These are phyloP conservation scores for Dinoponera quadriceps DNA, from an alignment of 1,140 invertebrate genomes.

Conservation along the genomic window DNA sequence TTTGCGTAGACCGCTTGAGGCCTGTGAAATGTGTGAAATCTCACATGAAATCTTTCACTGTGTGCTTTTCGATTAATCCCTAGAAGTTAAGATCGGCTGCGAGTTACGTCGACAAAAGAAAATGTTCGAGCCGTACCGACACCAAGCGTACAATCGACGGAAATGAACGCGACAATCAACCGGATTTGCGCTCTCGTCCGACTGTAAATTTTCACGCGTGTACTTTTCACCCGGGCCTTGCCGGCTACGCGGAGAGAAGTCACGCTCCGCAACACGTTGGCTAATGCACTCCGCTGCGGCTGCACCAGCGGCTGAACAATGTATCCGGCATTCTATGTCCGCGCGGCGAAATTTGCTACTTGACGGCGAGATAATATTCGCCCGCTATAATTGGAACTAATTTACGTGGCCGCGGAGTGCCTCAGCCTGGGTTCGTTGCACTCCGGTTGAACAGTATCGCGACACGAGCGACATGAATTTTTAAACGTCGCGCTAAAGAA, in stretches of 20 bases:
- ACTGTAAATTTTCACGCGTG: slow-evolving; percentile 17
- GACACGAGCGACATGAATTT: not conserved
- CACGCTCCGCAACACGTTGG: not conserved
- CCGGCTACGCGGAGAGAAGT: not conserved
- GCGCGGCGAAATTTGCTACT: not conserved
- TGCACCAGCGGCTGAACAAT: not conserved
- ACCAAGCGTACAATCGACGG: too few species aligned
- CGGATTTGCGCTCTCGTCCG: too few species aligned
- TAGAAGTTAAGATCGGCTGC: too few species aligned
- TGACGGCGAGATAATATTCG: not conserved
- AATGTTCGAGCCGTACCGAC: too few species aligned
- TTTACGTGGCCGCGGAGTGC: not conserved
- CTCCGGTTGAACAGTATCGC: not conserved
- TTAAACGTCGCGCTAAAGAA: too few species aligned
- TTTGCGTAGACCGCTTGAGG: too few species aligned
- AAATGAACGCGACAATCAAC: too few species aligned
- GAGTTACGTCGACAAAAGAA: too few species aligned
- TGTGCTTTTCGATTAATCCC: too few species aligned
- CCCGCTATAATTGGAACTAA: slow-evolving; percentile 18
- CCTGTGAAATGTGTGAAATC: too few species aligned
- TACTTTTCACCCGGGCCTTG: not conserved
- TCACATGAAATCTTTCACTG: too few species aligned
- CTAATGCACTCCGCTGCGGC: not conserved
- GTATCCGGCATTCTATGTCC: not conserved
- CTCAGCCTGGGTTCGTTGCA: too few species aligned